These are phyloP conservation scores for Hexactinellida sp. DNA, from an alignment of 37 sponge, comb jelly and placozoan genomes.

Conservation along the genomic window DNA sequence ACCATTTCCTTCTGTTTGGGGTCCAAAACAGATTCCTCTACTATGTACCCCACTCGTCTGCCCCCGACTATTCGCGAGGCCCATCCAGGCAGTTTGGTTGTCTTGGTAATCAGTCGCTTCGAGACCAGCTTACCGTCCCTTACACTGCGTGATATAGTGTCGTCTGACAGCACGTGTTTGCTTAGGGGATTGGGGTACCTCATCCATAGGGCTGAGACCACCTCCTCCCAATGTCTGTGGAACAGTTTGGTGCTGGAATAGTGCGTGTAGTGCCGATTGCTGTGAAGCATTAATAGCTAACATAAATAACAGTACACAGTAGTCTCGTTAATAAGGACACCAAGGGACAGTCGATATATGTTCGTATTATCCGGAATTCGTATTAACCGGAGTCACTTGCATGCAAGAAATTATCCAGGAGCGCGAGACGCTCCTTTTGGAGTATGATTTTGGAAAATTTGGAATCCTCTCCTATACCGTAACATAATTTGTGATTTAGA, in stretches of 20 bases:
- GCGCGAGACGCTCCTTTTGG: too few relatives aligned
- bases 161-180: slow-evolving; percentile 74
- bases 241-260: background rate
- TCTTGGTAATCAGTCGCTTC: slow-evolving; percentile 46
- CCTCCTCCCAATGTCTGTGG: slow-evolving; percentile 35
- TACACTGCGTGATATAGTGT: slow-evolving; percentile 29
- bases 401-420: too few relatives aligned
- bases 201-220: slow-evolving; percentile 50
- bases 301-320: background rate
- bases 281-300: background rate
- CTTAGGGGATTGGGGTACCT: slow-evolving; percentile 78
- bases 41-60: background rate
- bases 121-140: slow-evolving; percentile 25
- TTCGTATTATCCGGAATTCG: too few relatives aligned
- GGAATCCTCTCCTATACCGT: too few relatives aligned
- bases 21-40: background rate
- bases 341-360: too few relatives aligned
- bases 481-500: too few relatives aligned
- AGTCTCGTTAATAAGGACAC: too few relatives aligned
- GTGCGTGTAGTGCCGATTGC: slow-evolving; percentile 2
- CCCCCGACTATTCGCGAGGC: background rate
- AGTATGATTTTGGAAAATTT: too few relatives aligned
- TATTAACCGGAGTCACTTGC: too few relatives aligned
- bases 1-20: background rate
- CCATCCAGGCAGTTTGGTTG: slow-evolving; percentile 51